A percentile compares a stretch with the other conserved stretches of the same genome.
Evolutionary conservation across 1,140 invertebrate genomes (phyloP).

Genomic region (Drosophila bocki): DNA sequence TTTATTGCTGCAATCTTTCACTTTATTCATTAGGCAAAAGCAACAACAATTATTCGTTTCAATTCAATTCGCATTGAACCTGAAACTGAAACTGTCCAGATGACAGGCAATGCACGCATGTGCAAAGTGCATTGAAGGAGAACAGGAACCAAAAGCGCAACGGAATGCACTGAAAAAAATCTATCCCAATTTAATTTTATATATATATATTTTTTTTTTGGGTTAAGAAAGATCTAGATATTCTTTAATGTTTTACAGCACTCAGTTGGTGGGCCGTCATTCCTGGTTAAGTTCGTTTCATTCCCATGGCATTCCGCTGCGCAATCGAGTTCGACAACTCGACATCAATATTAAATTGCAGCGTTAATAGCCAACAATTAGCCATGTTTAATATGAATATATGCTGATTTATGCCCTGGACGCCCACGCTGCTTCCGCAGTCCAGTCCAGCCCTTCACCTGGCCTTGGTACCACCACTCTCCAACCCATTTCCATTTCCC

Average conservation of each 20-base stretch:
- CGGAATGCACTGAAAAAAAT: slow-evolving; percentile 18
- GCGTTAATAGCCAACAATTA: slow-evolving; percentile 28
- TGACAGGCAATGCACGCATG: slow-evolving; percentile 45
- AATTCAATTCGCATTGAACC: slow-evolving; percentile 63
- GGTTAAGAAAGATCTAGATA: not conserved
- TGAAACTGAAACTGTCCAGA: slow-evolving; percentile 37
- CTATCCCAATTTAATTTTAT: no score
- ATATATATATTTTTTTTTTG: no score
- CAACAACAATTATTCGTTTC: slow-evolving; percentile 37
- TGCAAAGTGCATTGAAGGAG: slow-evolving; percentile 64
- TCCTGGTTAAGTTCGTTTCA: slow-evolving; percentile 16
- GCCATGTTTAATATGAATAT: slow-evolving; percentile 32
- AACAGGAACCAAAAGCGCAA: slow-evolving; percentile 69
- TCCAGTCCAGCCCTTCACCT: slow-evolving; percentile 43
- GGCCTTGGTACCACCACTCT: slow-evolving; percentile 37
- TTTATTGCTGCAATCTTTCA: slow-evolving; percentile 67
- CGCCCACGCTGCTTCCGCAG: slow-evolving; percentile 68
- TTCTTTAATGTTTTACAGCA: not conserved
- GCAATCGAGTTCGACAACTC: slow-evolving; percentile 7
- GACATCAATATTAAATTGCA: not conserved
- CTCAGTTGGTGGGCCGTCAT: slow-evolving; percentile 2
- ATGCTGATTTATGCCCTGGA: slow-evolving; percentile 45
- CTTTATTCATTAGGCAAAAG: slow-evolving; percentile 61
- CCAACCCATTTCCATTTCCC: slow-evolving; percentile 5
- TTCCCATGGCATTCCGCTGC: slow-evolving; percentile 30